Conservation (phyloP, 2,888 invertebrate species). For the Chaitophorus viminalis region DNA sequence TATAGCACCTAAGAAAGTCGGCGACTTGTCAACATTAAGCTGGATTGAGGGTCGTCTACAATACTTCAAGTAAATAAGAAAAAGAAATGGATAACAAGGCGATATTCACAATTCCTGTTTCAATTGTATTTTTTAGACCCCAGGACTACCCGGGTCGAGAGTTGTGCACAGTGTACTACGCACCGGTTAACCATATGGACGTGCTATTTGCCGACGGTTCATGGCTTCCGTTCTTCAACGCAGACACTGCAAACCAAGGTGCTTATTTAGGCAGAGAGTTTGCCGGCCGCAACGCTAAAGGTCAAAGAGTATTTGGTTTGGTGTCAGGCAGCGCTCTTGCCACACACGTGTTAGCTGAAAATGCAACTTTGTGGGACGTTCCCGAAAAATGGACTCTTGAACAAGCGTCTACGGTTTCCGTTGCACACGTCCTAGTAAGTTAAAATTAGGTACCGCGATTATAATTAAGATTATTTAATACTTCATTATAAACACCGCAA, state of each 20-base stretch:
- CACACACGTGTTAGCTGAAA: slow-evolving; percentile 85
- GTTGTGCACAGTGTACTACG: slow-evolving; percentile 88
- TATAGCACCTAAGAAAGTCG: slow-evolving; percentile 79
- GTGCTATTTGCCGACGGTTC: slow-evolving; percentile 98
- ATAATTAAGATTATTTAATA: background rate
- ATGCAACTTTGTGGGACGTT: slow-evolving; percentile 87
- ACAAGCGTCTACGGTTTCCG: slow-evolving; percentile 92
- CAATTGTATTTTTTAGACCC: slow-evolving; percentile 64
- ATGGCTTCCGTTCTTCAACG: slow-evolving; percentile 95
- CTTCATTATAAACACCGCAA: background rate
- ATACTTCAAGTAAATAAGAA: slow-evolving; percentile 42
- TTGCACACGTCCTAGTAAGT: slow-evolving; percentile 88
- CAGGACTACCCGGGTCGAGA: slow-evolving; percentile 70
- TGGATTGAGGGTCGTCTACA: slow-evolving; percentile 70
- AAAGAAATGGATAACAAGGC: background rate
- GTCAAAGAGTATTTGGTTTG: slow-evolving; percentile 91
- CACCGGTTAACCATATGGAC: slow-evolving; percentile 97
- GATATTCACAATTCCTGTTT: too few relatives aligned
- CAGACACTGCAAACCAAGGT: slow-evolving; percentile 78
- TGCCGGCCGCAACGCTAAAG: slow-evolving; percentile 80
- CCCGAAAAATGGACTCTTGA: slow-evolving; percentile 89
- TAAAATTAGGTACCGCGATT: background rate
- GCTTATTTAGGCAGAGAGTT: slow-evolving; percentile 81
- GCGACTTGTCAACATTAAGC: slow-evolving; percentile 84
- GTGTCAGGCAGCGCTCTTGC: slow-evolving; percentile 90